Evolutionary conservation across 37 sponge, comb jelly and placozoan genomes (phyloP).

Genomic region (Amphimedon queenslandica): DNA sequence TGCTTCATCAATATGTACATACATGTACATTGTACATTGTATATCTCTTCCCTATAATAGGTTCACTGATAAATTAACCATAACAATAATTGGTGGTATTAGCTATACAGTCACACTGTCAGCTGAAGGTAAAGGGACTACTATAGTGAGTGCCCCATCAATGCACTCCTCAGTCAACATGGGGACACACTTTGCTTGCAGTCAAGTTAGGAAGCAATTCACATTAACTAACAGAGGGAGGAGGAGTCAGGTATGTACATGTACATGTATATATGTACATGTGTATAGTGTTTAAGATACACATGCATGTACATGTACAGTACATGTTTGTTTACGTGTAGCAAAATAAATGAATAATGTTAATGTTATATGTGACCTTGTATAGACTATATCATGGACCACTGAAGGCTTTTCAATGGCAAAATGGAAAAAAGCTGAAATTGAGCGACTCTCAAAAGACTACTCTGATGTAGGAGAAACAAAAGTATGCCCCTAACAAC

Average conservation of each 20-base stretch:
- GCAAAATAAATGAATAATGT: background rate
- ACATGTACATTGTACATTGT: background rate
- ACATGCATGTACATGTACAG: background rate
- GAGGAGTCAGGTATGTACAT: constrained; percentile 7
- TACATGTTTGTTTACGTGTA: background rate
- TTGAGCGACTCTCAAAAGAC: constrained; percentile 29
- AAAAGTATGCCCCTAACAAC: too few species aligned
- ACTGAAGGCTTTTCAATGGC: constrained; percentile 78
- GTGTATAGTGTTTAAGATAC: background rate
- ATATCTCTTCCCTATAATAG: constrained; percentile 10
- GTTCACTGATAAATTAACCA: constrained; percentile 85
- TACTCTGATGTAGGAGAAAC: constrained; percentile 24
- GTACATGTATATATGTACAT: background rate
- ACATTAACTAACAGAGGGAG: constrained; percentile 63
- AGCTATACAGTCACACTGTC: constrained; percentile 64
- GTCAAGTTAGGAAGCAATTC: constrained; percentile 63
- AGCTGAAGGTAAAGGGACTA: constrained; percentile 86
- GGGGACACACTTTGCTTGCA: constrained; percentile 82
- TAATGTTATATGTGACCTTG: constrained; percentile 27
- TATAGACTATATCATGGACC: constrained; percentile 85
- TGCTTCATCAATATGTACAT: too few species aligned
- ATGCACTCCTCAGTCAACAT: constrained; percentile 77
- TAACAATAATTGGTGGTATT: constrained; percentile 64
- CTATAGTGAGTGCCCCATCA: constrained; percentile 83
- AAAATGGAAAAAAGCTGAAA: constrained; percentile 58